Conservation (phyloP, 2,888 invertebrate species). For the Chrysopilus asiliformis region DNA sequence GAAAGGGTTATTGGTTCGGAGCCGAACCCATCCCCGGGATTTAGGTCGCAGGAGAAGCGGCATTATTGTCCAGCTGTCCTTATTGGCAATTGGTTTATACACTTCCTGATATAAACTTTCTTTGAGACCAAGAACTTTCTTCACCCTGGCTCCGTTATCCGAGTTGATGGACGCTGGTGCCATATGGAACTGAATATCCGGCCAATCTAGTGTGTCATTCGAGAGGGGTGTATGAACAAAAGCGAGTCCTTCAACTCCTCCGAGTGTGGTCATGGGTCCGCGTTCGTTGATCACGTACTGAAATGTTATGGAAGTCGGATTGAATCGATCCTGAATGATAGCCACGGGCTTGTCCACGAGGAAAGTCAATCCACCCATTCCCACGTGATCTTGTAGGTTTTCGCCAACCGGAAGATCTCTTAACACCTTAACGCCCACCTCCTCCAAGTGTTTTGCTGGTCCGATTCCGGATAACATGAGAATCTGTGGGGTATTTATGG, state of each 20-base stretch:
- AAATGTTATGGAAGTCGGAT: slow-evolving; percentile 65
- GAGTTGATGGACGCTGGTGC: slow-evolving; percentile 79
- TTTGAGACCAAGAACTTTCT: slow-evolving; percentile 65
- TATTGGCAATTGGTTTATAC: slow-evolving; percentile 65
- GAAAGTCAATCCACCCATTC: slow-evolving; percentile 54
- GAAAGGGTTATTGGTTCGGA: slow-evolving; percentile 70
- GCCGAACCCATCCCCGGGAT: slow-evolving; percentile 61
- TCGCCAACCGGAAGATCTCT: slow-evolving; percentile 66
- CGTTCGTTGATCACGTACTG: slow-evolving; percentile 63
- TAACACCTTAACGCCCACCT: slow-evolving; percentile 57
- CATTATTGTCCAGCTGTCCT: slow-evolving; percentile 65
- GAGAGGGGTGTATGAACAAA: slow-evolving; percentile 78
- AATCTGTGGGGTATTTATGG: slow-evolving; percentile 84
- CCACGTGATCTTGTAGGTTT: slow-evolving; percentile 80
- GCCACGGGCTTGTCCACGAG: slow-evolving; percentile 70
- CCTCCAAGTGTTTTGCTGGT: slow-evolving; percentile 52
- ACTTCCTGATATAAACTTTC: slow-evolving; percentile 69
- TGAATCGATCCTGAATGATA: slow-evolving; percentile 65
- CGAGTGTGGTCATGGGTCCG: slow-evolving; percentile 77
- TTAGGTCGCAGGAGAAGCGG: slow-evolving; percentile 68
- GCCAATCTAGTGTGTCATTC: slow-evolving; percentile 63
- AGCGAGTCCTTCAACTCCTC: slow-evolving; percentile 77
- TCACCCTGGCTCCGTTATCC: slow-evolving; percentile 59
- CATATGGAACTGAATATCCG: slow-evolving; percentile 87
- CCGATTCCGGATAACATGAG: slow-evolving; percentile 83